phyloP scores from a whole-genome alignment of 2,797 vertebrate species.

The Hypotaenidia philippensis region DNA sequence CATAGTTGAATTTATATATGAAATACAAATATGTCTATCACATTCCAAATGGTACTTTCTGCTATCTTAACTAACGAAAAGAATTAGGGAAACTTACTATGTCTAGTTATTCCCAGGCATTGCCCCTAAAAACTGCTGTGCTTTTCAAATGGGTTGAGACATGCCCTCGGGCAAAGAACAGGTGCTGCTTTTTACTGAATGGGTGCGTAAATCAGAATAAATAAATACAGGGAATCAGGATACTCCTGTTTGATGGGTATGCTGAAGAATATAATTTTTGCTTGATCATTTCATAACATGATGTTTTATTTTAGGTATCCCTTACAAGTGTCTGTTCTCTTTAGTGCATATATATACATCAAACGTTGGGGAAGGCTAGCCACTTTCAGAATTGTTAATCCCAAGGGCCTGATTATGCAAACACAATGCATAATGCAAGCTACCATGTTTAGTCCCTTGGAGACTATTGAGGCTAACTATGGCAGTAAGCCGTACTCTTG shows the following conservation, averaged over 20 bases:
- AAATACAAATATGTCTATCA: slow-evolving; percentile 48
- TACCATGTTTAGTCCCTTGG: slow-evolving; percentile 67
- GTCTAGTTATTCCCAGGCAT: slow-evolving; percentile 10
- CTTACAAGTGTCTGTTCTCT: slow-evolving; percentile 47
- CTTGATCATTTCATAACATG: slow-evolving; percentile 34
- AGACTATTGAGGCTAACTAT: slow-evolving; percentile 70
- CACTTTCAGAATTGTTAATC: slow-evolving; percentile 56
- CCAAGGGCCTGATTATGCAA: slow-evolving; percentile 72
- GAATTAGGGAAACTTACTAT: neutral
- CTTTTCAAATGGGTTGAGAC: slow-evolving; percentile 34
- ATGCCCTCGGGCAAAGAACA: slow-evolving; percentile 51
- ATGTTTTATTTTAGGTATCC: slow-evolving; percentile 31
- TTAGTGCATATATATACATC: slow-evolving; percentile 8
- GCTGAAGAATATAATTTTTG: neutral
- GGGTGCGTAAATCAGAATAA: slow-evolving; percentile 47
- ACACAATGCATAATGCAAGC: slow-evolving; percentile 59
- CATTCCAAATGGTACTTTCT: slow-evolving; percentile 32
- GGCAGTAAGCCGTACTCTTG: slow-evolving; percentile 46
- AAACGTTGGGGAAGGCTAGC: slow-evolving; percentile 3
- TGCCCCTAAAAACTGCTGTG: slow-evolving; percentile 22
- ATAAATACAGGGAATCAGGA: slow-evolving; percentile 19
- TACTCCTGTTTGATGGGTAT: neutral
- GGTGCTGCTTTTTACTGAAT: slow-evolving; percentile 53
- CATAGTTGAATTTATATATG: slow-evolving; percentile 50
- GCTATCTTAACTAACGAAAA: slow-evolving; percentile 54